phyloP scores from a whole-genome alignment of 2,888 invertebrate genomes.

The Apotomis capreana region DNA sequence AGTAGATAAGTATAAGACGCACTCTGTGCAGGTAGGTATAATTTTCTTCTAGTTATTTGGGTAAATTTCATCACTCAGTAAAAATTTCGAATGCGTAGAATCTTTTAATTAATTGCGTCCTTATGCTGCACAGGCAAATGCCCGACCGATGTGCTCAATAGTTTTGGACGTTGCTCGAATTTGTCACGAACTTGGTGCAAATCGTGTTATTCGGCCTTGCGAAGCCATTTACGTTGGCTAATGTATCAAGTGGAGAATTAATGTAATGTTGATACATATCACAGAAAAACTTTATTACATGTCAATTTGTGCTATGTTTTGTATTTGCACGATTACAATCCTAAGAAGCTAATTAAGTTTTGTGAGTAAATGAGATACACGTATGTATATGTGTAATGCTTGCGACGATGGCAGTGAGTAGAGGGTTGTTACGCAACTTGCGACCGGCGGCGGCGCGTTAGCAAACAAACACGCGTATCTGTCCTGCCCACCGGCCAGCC shows the following conservation, averaged over 20 bases:
- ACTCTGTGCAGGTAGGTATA: too few relatives aligned
- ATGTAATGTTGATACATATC: slow-evolving; percentile 9
- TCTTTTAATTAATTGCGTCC: slow-evolving; percentile 25
- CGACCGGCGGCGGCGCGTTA: slow-evolving; percentile 24
- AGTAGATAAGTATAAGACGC: too few relatives aligned
- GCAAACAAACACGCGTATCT: slow-evolving; percentile 31
- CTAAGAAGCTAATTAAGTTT: not conserved
- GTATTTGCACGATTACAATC: slow-evolving; percentile 2
- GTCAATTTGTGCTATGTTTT: not conserved
- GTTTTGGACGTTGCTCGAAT: slow-evolving; percentile 17
- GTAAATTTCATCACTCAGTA: not conserved
- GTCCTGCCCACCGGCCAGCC: slow-evolving; percentile 45
- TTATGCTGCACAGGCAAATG: slow-evolving; percentile 28
- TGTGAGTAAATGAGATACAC: slow-evolving; percentile 51
- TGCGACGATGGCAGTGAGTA: slow-evolving; percentile 51
- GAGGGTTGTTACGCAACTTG: slow-evolving; percentile 45
- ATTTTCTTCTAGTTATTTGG: slow-evolving; percentile 40
- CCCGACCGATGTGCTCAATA: slow-evolving; percentile 21
- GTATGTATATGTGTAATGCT: slow-evolving; percentile 54
- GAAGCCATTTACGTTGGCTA: slow-evolving; percentile 10
- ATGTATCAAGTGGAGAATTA: slow-evolving; percentile 21
- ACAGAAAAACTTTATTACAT: not conserved
- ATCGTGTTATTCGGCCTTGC: slow-evolving; percentile 26
- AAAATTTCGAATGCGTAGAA: slow-evolving; percentile 1
- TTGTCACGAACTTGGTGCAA: slow-evolving; percentile 36